Percentiles rank a stretch among this genome's conserved stretches.
These are phyloP conservation scores for Myopa tessellatipennis DNA, from an alignment of 2,888 invertebrate species.

Conservation along the genomic window DNA sequence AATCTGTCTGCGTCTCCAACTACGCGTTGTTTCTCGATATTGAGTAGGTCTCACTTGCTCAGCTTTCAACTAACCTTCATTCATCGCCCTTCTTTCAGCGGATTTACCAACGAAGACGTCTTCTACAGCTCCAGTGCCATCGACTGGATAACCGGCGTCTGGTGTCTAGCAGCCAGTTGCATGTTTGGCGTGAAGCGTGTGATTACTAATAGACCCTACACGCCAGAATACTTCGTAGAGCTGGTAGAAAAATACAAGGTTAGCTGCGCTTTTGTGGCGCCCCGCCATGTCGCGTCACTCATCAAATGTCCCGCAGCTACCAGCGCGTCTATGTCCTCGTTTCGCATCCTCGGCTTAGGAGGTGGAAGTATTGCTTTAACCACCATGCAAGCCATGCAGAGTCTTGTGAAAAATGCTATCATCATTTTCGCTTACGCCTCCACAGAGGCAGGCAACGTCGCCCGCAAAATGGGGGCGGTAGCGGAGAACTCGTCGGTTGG, in stretches of 20 bases:
- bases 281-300: no score
- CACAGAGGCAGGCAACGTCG: constrained; percentile 52
- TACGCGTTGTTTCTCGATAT: neutral
- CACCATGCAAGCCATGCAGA: constrained; percentile 52
- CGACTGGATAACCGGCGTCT: constrained; percentile 27
- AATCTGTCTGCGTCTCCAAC: constrained; percentile 50
- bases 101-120: constrained; percentile 14
- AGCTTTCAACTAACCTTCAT: neutral
- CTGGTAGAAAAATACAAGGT: constrained; percentile 56
- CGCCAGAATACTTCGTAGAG: constrained; percentile 51
- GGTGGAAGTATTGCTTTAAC: constrained; percentile 42
- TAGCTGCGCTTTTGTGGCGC: constrained; percentile 13
- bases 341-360: no score
- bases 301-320: no score
- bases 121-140: constrained; percentile 10
- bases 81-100: neutral
- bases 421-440: constrained; percentile 55
- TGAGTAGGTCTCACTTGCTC: neutral
- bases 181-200: constrained; percentile 2
- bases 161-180: neutral
- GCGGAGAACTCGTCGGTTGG: constrained; percentile 51
- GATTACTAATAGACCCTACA: constrained; percentile 49
- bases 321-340: no score
- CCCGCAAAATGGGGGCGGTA: constrained; percentile 26
- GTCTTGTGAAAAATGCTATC: constrained; percentile 49